Base-by-base conservation (phyloP, 2,113 vertebrate species). In the Siphamia tubifer region DNA sequence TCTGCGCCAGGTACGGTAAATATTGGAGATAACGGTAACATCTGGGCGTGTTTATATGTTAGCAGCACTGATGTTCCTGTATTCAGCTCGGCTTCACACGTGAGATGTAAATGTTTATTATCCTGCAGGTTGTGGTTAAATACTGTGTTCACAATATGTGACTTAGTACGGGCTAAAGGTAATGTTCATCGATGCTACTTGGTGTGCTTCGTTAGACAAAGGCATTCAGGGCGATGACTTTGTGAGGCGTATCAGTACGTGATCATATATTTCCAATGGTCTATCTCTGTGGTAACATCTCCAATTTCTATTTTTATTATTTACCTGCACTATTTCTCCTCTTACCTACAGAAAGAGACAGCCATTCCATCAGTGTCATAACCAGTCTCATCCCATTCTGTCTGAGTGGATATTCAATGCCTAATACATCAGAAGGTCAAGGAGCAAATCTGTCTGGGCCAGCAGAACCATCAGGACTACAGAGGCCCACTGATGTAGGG, bases 381-480 rank as follows among this genome's bases (percentile, higher is more conserved):
- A 5, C 52, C 38, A 15, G 10, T 45, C 25, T 52, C 51, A 6
- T 25, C 23, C 40, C 2, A 30, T 81, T 79, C 79, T 67, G 66
- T 35, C 52, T 27, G n/a, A 74, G 56, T 76, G 74, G 68, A 77
- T 68, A 36, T 90, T 95, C 94, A 91, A 99, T 99, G 97, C 96
- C 96, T 89, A 97, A 96, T 90, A 79, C 94, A 73, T 93, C 91
- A 82, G 94, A 96, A 90, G 85, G 91, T 88, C 93, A 93, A 88
- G 94, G 89, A 66, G 73, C 92, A 82, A 93, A 91, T 73, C 85
- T 90, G 62, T 77, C 94, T 63, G 92, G 87, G 87, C 87, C 88
- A 61, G 87, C 76, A 38, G 93, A 92, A 47, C 83, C 85, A 21
- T 82, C 71, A 36, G 72, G 82, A 30, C 91, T 89, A 54, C 91